These are phyloP conservation scores for Temnothorax ravouxi DNA, from an alignment of 2,888 invertebrate species.

Conservation along the genomic window DNA sequence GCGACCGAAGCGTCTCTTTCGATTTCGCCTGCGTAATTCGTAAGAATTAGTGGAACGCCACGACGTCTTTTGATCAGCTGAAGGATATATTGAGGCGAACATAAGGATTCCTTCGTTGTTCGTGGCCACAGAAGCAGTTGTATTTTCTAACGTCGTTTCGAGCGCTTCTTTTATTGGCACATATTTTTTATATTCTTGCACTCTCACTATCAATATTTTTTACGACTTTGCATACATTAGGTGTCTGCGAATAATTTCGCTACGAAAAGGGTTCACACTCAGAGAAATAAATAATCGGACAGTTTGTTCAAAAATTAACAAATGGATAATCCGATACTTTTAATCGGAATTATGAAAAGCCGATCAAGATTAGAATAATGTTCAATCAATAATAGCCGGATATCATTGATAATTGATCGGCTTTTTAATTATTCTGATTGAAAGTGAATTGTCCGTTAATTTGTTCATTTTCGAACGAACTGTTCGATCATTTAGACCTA, in stretches of 20 bases:
- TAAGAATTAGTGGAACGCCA: background rate
- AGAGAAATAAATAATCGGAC: too few species aligned
- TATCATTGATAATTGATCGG: too few species aligned
- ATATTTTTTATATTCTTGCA: background rate
- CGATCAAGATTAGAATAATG: too few species aligned
- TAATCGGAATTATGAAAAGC: too few species aligned
- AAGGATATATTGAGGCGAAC: background rate
- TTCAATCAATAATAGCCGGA: too few species aligned
- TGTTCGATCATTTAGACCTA: too few species aligned
- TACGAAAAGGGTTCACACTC: background rate
- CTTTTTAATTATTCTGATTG: too few species aligned
- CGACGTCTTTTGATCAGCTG: background rate
- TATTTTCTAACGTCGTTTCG: background rate
- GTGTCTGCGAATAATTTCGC: background rate
- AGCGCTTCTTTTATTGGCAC: background rate
- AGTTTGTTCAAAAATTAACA: too few species aligned
- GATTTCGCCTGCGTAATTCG: background rate
- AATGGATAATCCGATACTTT: too few species aligned
- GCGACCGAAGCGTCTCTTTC: background rate
- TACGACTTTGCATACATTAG: background rate
- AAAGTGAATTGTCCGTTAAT: too few species aligned
- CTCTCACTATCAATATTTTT: constrained; percentile 15
- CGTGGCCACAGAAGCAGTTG: background rate
- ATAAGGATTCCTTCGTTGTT: background rate
- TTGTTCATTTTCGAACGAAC: too few species aligned